Base-by-base conservation (phyloP, 2,113 vertebrate species). In the Mystacornis crossleyi region DNA sequence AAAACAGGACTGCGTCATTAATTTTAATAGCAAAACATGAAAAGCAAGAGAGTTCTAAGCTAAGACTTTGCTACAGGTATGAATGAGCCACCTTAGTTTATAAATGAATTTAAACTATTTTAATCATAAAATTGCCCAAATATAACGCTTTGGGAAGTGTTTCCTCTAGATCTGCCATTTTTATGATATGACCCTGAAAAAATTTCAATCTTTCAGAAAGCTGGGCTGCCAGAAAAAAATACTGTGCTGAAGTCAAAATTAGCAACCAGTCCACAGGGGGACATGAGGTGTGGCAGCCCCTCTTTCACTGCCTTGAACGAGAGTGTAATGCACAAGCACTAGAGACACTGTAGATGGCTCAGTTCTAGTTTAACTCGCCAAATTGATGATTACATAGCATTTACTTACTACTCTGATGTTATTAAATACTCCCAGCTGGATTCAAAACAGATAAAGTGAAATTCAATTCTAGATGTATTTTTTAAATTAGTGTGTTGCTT, bases 351-450 rank as follows among this genome's bases (percentile, higher is more conserved):
- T 3, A 9, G 25, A 48, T 48, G 57, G 78, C 77, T 87, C 61
- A 38, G 19, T 8, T 57, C 45, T 74, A 79, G 48, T 48, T 36
- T 53, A 78, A 78, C n/a, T 91, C 3, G 15, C 77, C 65, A 89
- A 95, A 92, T 0, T 31, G 33, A 51, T 86, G 60, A 84, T 96
- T 95, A 78, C 67, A 90, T 45, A 86, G 62, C 60, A 88, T 75
- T 90, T 85, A 94, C 53, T 91, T 90, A 92, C 54, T 86, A 58
- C 33, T 78, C 51, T 48, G 69, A 73, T 60, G 73, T 89, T 92
- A 86, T 67, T 74, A 91, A 93, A 84, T 51, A 84, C 28, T 6
- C 24, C 18, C 85, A 85, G 38, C 33, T 85, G 69, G 73, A 95
- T 75, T 79, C 73, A 78, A 93, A 78, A 60, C 50, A 90, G 58